phyloP scores from a whole-genome alignment of 2,888 invertebrate species.

The Cryptophagus acutangulus region DNA sequence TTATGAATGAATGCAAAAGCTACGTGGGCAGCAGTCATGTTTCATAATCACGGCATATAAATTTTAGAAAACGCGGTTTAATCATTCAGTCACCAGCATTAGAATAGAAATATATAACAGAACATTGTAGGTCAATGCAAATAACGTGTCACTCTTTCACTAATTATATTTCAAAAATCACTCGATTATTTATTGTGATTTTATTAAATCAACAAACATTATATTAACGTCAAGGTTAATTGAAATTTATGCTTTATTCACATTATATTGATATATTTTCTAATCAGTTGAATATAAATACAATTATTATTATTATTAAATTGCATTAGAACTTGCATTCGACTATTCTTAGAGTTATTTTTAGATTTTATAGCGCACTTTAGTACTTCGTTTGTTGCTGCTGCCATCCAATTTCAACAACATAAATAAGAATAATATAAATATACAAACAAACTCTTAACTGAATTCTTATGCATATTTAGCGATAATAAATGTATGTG shows the following conservation, averaged over 20 bases:
- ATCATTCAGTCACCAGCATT: conserved; percentile 11
- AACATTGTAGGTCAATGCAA: conserved; percentile 7
- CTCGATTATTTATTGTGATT: not conserved
- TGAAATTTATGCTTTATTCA: conserved; percentile 1
- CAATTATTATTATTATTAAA: no score
- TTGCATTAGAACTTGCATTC: no score
- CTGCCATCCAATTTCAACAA: conserved; percentile 14
- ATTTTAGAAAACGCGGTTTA: conserved; percentile 18
- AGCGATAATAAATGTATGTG: conserved; percentile 10
- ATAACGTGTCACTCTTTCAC: not conserved
- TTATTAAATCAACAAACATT: not conserved
- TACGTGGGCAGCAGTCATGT: conserved; percentile 28
- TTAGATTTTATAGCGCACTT: no score
- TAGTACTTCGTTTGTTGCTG: no score
- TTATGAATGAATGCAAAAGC: conserved; percentile 39
- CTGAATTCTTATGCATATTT: conserved; percentile 16
- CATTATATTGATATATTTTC: no score
- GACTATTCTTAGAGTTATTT: no score
- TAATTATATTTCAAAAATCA: conserved; percentile 7
- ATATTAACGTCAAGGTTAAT: conserved; percentile 2
- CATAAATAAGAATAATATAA: conserved; percentile 13
- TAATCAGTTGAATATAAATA: no score
- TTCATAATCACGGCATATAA: conserved; percentile 26
- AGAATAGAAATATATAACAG: conserved; percentile 1
- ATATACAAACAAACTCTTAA: conserved; percentile 13